Evolutionary conservation across 2,797 vertebrate species (phyloP).

Genomic region (Apodemus agrarius): DNA sequence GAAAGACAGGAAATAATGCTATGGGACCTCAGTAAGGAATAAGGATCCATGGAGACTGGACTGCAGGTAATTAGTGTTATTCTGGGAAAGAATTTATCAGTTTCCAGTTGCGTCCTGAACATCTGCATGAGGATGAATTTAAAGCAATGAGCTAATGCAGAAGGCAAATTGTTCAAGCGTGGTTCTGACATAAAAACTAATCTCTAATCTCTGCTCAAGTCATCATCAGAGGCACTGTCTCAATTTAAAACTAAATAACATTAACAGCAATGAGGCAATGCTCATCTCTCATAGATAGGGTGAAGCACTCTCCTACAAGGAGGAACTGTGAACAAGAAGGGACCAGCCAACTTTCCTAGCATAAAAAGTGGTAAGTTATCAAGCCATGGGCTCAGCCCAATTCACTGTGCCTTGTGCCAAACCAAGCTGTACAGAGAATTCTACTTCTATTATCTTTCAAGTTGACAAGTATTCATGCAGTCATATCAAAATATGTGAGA

Average conservation of each 20-base stretch:
- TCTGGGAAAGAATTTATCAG: neutral
- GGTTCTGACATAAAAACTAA: neutral
- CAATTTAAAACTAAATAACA: neutral
- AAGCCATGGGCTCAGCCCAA: neutral
- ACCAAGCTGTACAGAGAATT: neutral
- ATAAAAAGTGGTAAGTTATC: no score
- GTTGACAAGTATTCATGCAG: neutral
- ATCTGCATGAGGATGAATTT: neutral
- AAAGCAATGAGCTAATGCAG: neutral
- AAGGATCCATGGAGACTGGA: neutral
- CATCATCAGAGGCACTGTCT: neutral
- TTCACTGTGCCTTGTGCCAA: neutral
- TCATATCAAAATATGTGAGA: neutral
- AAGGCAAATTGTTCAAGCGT: neutral
- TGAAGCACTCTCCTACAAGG: neutral
- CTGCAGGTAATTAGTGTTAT: neutral
- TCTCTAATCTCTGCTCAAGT: neutral
- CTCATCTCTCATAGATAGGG: neutral
- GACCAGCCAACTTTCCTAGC: neutral
- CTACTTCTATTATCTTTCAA: neutral
- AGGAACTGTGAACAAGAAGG: neutral
- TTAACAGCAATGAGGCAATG: neutral
- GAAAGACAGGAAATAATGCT: neutral
- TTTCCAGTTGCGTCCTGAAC: neutral
- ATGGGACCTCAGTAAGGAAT: neutral